Conservation (phyloP, 1,140 invertebrate species). For the Scaptomyza graminum region DNA sequence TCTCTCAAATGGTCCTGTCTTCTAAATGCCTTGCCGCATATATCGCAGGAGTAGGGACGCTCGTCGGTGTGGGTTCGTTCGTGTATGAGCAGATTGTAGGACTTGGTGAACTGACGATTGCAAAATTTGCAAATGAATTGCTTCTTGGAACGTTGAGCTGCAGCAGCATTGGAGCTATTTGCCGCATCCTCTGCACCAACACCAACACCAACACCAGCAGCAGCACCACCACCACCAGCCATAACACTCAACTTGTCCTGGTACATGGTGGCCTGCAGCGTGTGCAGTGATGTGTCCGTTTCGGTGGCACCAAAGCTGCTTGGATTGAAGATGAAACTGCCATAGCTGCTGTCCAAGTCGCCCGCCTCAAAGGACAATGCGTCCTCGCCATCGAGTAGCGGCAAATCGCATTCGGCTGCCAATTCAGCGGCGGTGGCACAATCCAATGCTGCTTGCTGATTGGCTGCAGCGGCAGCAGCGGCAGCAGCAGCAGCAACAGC, state of each 20-base stretch:
- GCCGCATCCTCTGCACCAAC: conserved; percentile 83
- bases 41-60: conserved; percentile 98
- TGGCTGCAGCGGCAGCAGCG: conserved; percentile 65
- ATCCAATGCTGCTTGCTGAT: conserved; percentile 66
- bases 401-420: conserved; percentile 68
- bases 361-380: conserved; percentile 72
- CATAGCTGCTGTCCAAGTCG: conserved; percentile 76
- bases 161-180: conserved; percentile 88
- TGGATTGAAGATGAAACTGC: conserved; percentile 72
- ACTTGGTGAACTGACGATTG: conserved; percentile 98
- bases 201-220: conserved; percentile 2
- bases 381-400: conserved; percentile 68
- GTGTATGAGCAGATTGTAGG: conserved; percentile 98
- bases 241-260: conserved; percentile 78
- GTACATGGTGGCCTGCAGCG: conserved; percentile 77
- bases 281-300: conserved; percentile 57
- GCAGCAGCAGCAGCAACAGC: conserved; percentile 65
- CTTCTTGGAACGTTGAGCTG: conserved; percentile 91
- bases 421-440: conserved; percentile 70
- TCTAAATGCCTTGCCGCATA: conserved; percentile 98
- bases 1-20: conserved; percentile 98
- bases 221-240: conserved; percentile 21
- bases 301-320: conserved; percentile 48
- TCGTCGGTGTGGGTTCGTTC: conserved; percentile 99
- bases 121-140: conserved; percentile 99